Evolutionary conservation across 2,888 invertebrate species (phyloP).

Genomic region (Limnephilus rhombicus): DNA sequence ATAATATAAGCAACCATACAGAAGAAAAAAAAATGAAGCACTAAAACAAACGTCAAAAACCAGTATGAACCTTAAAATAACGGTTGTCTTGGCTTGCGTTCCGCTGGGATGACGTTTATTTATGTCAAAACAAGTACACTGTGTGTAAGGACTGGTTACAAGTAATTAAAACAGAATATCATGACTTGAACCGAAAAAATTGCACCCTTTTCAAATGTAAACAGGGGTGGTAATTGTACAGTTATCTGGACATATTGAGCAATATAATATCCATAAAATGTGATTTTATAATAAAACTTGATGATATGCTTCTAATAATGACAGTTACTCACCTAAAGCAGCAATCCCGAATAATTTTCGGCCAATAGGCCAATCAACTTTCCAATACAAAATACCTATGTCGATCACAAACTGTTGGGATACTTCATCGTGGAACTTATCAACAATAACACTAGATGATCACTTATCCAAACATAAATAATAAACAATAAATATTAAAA

Average conservation of each 20-base stretch:
- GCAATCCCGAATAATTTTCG: constrained; percentile 59
- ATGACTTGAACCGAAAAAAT: constrained; percentile 45
- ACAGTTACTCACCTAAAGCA: constrained; percentile 58
- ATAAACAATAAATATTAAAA: constrained; percentile 55
- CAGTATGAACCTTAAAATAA: constrained; percentile 28
- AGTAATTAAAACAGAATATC: constrained; percentile 47
- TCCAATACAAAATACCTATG: constrained; percentile 58
- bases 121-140: constrained; percentile 40
- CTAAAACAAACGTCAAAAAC: constrained; percentile 46
- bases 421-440: constrained; percentile 45
- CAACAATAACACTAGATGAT: constrained; percentile 38
- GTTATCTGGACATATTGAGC: background rate
- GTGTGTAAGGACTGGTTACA: constrained; percentile 24
- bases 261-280: background rate
- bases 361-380: constrained; percentile 63
- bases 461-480: constrained; percentile 39
- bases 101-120: constrained; percentile 52
- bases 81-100: constrained; percentile 34
- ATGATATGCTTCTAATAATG: constrained; percentile 44
- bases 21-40: constrained; percentile 38
- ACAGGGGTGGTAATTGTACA: constrained; percentile 36
- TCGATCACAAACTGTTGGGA: constrained; percentile 52
- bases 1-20: background rate
- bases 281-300: constrained; percentile 8
- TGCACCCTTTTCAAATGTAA: constrained; percentile 47